Evolutionary conservation across 2,113 vertebrate species (phyloP), one percentile per base, ranked within the genome.

Genomic region (Rallus limicola): DNA sequence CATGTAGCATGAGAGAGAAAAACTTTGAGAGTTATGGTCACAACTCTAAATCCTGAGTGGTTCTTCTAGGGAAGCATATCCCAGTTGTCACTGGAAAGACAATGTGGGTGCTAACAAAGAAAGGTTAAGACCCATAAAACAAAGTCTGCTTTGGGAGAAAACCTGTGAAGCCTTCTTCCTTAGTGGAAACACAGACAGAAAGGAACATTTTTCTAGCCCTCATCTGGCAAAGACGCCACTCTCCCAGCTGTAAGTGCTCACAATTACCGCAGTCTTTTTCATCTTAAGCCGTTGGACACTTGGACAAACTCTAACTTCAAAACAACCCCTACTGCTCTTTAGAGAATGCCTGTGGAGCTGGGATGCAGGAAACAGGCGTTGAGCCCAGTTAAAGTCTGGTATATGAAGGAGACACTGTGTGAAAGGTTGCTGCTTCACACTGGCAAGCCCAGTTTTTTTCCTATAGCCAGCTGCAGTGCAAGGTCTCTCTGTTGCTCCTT

Each of bases 401-500:
- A 1, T 26, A 40, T 12, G 31, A 79, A 86, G 72, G 44, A 91
- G 86, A 64, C 38, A 16, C 17, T 59, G 24, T 46, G 20, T 80
- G 68, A 78, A 87, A 79, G 6, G 42, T 55, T 55, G 80, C 75
- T 77, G 69, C 28, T 95, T 97, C 78, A 97, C 95, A 97, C 81
- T 5, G 83, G 96, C 18, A 98, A 89, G 56, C 95, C 90, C 77
- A 98, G 44, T 76, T 96, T 87, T 69, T 97, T 97, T 86, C 97
- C 92, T 36, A 97, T 80, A 71, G 89, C 50, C 40, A 98, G 95
- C 79, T 97, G 97, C 81, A 93, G 91, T 2, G 25, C 53, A 55
- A 98, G 97, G 58, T 97, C 97, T 4, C 55, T 81, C 79, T 94
- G 84, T 89, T 98, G 96, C 60, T 98, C 72, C 13, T 97, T 72